Conservation (phyloP, 2,113 vertebrate genomes). For the Alouatta palliata region DNA sequence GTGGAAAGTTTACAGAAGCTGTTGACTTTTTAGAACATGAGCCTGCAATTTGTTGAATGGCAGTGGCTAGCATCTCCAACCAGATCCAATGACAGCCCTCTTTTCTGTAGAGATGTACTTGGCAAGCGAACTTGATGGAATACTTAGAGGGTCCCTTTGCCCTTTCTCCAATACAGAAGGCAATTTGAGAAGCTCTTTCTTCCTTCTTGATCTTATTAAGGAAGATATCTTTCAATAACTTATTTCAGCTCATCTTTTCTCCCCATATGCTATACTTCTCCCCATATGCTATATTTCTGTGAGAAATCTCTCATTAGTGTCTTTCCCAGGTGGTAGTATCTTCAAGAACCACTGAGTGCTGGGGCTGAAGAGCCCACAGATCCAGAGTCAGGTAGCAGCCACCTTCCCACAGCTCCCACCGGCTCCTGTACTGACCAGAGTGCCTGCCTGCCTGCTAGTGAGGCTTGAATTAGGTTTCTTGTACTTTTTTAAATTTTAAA, state of each 20-base stretch:
- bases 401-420: not conserved
- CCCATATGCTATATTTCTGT: not conserved
- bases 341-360: not conserved
- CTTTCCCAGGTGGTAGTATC: not conserved
- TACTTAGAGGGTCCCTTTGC: not conserved
- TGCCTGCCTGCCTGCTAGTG: not conserved
- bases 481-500: not conserved
- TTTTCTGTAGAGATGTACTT: not conserved
- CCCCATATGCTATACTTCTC: not conserved
- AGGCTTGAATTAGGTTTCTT: not conserved
- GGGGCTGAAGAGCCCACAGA: not conserved
- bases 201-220: not conserved
- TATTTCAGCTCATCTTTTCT: not conserved
- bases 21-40: not conserved
- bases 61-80: not conserved
- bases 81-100: not conserved
- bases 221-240: not conserved
- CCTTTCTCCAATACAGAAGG: not conserved
- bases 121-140: not conserved
- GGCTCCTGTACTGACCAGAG: not conserved
- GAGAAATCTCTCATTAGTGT: not conserved
- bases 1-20: not conserved
- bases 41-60: not conserved
- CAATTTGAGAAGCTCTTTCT: not conserved
- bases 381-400: not conserved